Evolutionary conservation across 2,113 vertebrate genomes (phyloP).

Genomic region (Pterocles orientalis): DNA sequence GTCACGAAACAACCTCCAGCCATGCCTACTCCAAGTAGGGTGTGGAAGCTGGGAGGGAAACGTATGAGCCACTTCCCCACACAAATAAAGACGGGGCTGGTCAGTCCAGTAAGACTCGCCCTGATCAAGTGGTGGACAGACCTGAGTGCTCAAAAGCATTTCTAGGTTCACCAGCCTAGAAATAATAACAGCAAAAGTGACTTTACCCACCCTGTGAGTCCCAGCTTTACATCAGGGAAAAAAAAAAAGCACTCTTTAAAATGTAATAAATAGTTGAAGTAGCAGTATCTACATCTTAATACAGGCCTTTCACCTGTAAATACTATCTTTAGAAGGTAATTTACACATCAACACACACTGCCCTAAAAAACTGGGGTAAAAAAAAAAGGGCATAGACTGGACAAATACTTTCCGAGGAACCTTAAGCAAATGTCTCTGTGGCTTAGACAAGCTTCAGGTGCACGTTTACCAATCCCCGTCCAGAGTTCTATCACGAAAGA

Average conservation of each 20-base stretch:
- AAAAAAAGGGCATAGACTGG: not conserved
- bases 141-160: not conserved
- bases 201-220: not conserved
- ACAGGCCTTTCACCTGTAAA: not conserved
- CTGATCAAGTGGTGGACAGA: not conserved
- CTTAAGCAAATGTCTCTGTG: not conserved
- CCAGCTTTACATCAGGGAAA: not conserved
- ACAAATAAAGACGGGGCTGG: not conserved
- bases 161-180: not conserved
- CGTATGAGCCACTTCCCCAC: not conserved
- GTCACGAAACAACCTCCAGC: not conserved
- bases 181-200: not conserved
- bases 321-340: not conserved
- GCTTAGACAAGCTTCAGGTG: not conserved
- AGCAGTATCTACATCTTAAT: not conserved
- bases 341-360: not conserved
- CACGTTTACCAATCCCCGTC: not conserved
- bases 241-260: not conserved
- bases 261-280: not conserved
- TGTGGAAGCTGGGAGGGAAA: not conserved
- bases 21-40: rapidly evolving
- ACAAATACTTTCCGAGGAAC: not conserved
- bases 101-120: not conserved
- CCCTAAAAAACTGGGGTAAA: not conserved
- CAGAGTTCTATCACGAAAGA: not conserved